Conservation (phyloP, 2,888 invertebrate species). For the Halictus quadricinctus region DNA sequence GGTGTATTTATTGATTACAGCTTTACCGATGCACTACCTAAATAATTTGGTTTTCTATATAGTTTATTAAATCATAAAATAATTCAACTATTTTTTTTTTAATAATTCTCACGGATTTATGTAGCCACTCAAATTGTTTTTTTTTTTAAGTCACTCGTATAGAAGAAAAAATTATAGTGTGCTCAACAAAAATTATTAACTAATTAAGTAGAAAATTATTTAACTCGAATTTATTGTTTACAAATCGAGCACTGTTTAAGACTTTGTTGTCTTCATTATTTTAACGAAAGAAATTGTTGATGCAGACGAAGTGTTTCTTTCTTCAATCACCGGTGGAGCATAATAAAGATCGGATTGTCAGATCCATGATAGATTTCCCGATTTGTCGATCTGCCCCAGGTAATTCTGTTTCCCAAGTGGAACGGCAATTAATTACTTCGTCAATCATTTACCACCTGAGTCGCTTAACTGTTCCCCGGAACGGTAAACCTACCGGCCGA, state of each 20-base stretch:
- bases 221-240: neutral
- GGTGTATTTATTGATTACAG: neutral
- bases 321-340: neutral
- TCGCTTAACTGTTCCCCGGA: slow-evolving; percentile 18
- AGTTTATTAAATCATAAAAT: neutral
- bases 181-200: no score
- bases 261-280: neutral
- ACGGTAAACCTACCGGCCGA: neutral
- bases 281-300: neutral
- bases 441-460: slow-evolving; percentile 9
- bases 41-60: neutral
- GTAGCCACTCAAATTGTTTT: no score
- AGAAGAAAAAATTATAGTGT: no score
- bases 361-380: neutral
- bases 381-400: neutral
- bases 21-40: neutral
- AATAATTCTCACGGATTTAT: neutral
- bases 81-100: neutral
- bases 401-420: neutral
- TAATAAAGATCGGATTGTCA: neutral
- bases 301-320: neutral
- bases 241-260: no score
- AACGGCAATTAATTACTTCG: slow-evolving; percentile 20
- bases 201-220: neutral
- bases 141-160: no score